Base-by-base conservation (phyloP, 2,113 vertebrate species). In the Corythoichthys haematopterus region DNA sequence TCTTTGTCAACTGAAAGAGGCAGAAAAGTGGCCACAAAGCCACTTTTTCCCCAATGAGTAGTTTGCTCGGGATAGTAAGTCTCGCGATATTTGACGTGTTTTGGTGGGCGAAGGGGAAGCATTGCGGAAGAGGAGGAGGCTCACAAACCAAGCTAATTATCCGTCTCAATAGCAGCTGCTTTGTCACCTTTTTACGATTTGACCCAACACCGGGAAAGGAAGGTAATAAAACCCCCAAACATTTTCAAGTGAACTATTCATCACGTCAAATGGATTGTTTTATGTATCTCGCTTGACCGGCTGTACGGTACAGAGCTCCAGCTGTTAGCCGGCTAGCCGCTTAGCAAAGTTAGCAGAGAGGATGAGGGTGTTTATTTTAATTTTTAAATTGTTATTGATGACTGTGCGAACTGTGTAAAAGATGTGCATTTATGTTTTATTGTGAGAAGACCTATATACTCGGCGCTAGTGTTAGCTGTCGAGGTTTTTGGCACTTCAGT, bases 261-360 rank as follows among this genome's bases (percentile, higher is more conserved):
- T 12, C 0, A 12, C 16, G 28, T 0, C 28, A 20, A 0, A 10
- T 43, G n/a, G 6, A 13, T 15, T 10, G 9, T 40, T 68, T 63
- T 53, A 38, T 38, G 57, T 16, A 57, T 60, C 45, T 78, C 76
- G 80, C 73, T 2, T 13, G 28, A 48, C 69, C 64, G 64, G 40
- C 38, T 36, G 48, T 61, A 79, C 72, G 79, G 72, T 63, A 71
- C 64, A 56, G 63, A n/a, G 8, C 51, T 70, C 65, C 73, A 70
- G 68, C 72, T 60, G 47, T 76, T 83, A 79, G 70, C 85, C 62
- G 66, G 73, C 64, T 81, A 83, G 76, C 80, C 37, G 0, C 52
- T 1, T 47, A 37, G 68, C 71, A 55, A 68, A 59, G 67, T 62
- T 69, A 71, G 52, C 51, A 28, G 28, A 0, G 16, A 1, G 47